These are phyloP conservation scores for Lobophora halterata DNA, from an alignment of 2,888 invertebrate species.

Conservation along the genomic window DNA sequence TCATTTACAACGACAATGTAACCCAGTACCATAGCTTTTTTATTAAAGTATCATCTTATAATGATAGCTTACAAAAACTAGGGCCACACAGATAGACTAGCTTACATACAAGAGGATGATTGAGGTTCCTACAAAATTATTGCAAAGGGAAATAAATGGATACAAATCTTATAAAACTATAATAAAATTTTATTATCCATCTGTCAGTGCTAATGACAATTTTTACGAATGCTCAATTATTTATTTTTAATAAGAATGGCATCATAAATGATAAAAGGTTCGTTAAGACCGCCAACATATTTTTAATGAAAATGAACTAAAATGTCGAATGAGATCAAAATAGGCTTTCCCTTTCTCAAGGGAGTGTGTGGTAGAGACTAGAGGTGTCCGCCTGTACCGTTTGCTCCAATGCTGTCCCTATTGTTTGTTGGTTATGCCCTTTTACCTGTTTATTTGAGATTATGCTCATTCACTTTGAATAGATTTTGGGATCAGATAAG, in stretches of 20 bases:
- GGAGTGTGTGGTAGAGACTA: slow-evolving; percentile 41
- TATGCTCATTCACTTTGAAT: no score
- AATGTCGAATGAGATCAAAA: slow-evolving; percentile 33
- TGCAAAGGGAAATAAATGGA: slow-evolving; percentile 5
- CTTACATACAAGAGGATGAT: slow-evolving; percentile 21
- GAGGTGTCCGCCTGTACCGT: slow-evolving; percentile 52
- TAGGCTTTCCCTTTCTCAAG: slow-evolving; percentile 22
- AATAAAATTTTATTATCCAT: slow-evolving; percentile 1
- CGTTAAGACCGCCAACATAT: no score
- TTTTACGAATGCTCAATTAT: no score
- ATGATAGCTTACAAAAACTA: slow-evolving; percentile 23
- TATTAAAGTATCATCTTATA: slow-evolving; percentile 21
- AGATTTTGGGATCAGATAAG: no score
- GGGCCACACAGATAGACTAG: slow-evolving; percentile 20
- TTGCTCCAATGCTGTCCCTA: slow-evolving; percentile 46
- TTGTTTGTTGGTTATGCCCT: slow-evolving; percentile 41
- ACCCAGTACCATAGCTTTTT: slow-evolving; percentile 20
- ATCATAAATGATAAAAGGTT: background rate
- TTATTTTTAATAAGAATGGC: background rate
- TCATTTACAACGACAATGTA: slow-evolving; percentile 12
- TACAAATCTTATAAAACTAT: background rate
- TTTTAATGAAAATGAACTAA: no score
- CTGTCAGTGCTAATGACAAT: slow-evolving; percentile 5
- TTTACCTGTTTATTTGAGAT: slow-evolving; percentile 23
- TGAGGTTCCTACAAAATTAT: slow-evolving; percentile 4